Conservation (phyloP, 2,888 invertebrate genomes). For the Xestia ashworthii region DNA sequence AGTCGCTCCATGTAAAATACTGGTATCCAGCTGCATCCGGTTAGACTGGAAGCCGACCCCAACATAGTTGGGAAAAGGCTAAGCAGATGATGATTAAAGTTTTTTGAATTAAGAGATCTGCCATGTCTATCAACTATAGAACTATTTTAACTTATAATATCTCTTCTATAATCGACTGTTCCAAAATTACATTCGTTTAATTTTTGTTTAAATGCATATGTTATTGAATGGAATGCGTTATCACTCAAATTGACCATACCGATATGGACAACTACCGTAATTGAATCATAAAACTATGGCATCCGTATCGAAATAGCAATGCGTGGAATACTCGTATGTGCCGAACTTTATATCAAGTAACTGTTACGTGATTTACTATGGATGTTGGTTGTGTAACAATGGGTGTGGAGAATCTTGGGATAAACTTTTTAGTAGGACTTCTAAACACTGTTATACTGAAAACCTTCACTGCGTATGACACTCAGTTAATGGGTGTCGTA, state of each 20-base stretch:
- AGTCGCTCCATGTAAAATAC: too few relatives aligned
- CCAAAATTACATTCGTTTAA: background rate
- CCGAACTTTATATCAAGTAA: conserved; percentile 32
- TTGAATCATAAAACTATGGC: conserved; percentile 33
- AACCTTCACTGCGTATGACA: background rate
- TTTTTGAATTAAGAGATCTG: too few relatives aligned
- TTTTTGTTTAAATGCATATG: background rate
- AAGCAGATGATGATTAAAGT: too few relatives aligned
- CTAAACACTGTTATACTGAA: background rate
- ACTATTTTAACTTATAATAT: too few relatives aligned
- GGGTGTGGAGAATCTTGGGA: background rate
- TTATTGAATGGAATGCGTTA: conserved; percentile 1
- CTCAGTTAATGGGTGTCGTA: background rate
- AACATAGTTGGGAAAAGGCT: too few relatives aligned
- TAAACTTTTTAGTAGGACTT: background rate
- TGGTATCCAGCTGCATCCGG: too few relatives aligned
- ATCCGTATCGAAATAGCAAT: conserved; percentile 49
- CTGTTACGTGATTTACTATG: conserved; percentile 41
- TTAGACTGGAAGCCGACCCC: too few relatives aligned
- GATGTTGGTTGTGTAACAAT: conserved; percentile 5
- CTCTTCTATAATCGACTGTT: background rate
- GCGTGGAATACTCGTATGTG: conserved; percentile 38
- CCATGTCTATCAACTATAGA: too few relatives aligned
- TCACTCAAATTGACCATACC: conserved; percentile 21
- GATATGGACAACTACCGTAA: conserved; percentile 35